A percentile compares a stretch with the other conserved stretches of the same genome.
phyloP scores from a whole-genome alignment of 2,113 vertebrate species.

The Ptyas mucosa region DNA sequence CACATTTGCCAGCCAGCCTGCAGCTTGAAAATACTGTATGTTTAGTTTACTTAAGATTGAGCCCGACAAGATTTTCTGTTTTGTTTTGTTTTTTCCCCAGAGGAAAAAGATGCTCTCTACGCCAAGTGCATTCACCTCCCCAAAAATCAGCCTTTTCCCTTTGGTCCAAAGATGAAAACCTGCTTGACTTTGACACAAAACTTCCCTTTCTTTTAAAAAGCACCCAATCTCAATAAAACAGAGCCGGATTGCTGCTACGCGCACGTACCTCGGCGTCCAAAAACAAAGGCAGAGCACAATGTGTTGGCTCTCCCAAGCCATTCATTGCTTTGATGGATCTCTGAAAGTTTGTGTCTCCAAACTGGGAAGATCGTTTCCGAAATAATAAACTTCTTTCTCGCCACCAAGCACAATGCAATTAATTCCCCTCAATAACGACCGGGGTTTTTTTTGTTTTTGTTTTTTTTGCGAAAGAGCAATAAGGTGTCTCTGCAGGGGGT shows the following conservation, averaged over 20 bases:
- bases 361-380: conserved; percentile 61
- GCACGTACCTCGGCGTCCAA: conserved; percentile 27
- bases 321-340: conserved; percentile 64
- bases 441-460: background rate
- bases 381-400: conserved; percentile 63
- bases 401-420: conserved; percentile 71
- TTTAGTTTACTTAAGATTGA: conserved; percentile 45
- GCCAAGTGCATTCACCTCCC: conserved; percentile 55
- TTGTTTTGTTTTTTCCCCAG: background rate
- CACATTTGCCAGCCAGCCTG: conserved; percentile 17
- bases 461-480: conserved; percentile 69
- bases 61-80: conserved; percentile 44
- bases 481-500: conserved; percentile 70
- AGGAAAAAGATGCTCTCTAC: conserved; percentile 21
- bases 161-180: conserved; percentile 26
- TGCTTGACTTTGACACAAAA: background rate
- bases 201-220: background rate
- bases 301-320: conserved; percentile 53
- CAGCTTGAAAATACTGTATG: conserved; percentile 39
- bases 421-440: conserved; percentile 69
- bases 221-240: background rate
- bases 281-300: background rate
- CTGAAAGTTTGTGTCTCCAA: conserved; percentile 51
- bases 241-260: background rate
- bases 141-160: conserved; percentile 28